Evolutionary conservation across 2,113 vertebrate species (phyloP).

Genomic region (Nibea albiflora): DNA sequence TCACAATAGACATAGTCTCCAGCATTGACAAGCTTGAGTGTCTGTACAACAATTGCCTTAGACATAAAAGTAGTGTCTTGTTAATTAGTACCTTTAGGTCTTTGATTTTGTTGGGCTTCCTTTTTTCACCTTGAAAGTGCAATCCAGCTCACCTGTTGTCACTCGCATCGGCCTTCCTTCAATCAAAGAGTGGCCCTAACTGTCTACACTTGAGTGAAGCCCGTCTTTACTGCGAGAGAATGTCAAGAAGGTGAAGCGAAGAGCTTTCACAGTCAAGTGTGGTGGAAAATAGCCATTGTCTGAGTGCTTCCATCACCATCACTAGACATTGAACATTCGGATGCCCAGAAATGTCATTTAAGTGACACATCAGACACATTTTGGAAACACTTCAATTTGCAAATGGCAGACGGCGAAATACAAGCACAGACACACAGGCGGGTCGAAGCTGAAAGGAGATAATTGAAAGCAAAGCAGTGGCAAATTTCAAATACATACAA

Average conservation of each 20-base stretch:
- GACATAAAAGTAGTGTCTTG: slow-evolving; percentile 72
- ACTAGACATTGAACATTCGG: slow-evolving; percentile 43
- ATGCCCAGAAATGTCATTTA: slow-evolving; percentile 70
- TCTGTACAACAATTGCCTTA: slow-evolving; percentile 84
- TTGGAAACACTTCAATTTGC: slow-evolving; percentile 69
- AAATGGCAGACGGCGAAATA: slow-evolving; percentile 54
- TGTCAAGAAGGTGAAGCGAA: slow-evolving; percentile 77
- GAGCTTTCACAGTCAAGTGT: slow-evolving; percentile 73
- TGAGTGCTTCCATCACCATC: slow-evolving; percentile 71
- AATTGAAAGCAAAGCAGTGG: slow-evolving; percentile 6
- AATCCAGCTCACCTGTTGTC: slow-evolving; percentile 64
- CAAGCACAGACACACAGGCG: slow-evolving; percentile 17
- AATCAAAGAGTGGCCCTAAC: slow-evolving; percentile 58
- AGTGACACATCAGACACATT: slow-evolving; percentile 69
- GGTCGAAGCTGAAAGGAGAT: neutral
- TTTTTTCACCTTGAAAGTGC: slow-evolving; percentile 69
- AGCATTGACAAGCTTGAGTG: slow-evolving; percentile 87
- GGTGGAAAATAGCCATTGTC: slow-evolving; percentile 71
- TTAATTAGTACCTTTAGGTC: slow-evolving; percentile 73
- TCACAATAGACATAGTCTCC: slow-evolving; percentile 85
- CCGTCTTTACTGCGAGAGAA: slow-evolving; percentile 66
- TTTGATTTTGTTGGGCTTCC: slow-evolving; percentile 70
- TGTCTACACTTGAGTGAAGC: slow-evolving; percentile 73
- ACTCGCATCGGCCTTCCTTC: slow-evolving; percentile 52
- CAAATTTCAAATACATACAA: neutral